Evolutionary conservation across 1,140 invertebrate species (phyloP), one percentile per base, ranked within the genome.

Genomic region (Aleiodes sp.): DNA sequence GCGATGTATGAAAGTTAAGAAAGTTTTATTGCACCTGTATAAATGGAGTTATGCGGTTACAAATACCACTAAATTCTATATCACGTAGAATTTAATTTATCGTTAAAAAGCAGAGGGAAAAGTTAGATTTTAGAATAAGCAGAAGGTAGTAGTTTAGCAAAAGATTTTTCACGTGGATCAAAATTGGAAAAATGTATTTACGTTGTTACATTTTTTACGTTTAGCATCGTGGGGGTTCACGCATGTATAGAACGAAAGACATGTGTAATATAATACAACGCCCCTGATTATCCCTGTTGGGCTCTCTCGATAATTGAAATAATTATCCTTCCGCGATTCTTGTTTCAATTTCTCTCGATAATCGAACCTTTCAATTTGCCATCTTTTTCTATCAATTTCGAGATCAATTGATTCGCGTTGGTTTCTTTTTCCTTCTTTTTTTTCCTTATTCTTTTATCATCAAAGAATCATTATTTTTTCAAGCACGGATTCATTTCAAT

Each of bases 401-500:
- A 52, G 46, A 52, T 52, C 46, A 52, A 52, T 52, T 52, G 46
- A 52, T 52, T n/a, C n/a, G n/a, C n/a, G n/a, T n/a, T n/a, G n/a
- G n/a, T n/a, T n/a, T 52, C 21, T 24, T 24, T 24, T 52, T 43
- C 39, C 39, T 2, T 43, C n/a, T n/a, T n/a, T n/a, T n/a, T n/a
- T n/a, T n/a, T n/a, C n/a, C n/a, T n/a, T n/a, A n/a, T n/a, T n/a
- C n/a, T n/a, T n/a, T n/a, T n/a, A n/a, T n/a, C n/a, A n/a, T n/a
- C n/a, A n/a, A n/a, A n/a, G n/a, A n/a, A n/a, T 43, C n/a, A 8
- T 16, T 2, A 52, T 16, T 52, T 52, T 24, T 21, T 21, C 46
- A 52, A 12, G 31, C 4, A 35, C 16, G 21, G 4, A 52, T 24
- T 52, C 19, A 52, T 52, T 52, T 7, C 21, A 52, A 2, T 21